Conservation (phyloP, 2,888 invertebrate species). For the Scaptomyza flava region DNA sequence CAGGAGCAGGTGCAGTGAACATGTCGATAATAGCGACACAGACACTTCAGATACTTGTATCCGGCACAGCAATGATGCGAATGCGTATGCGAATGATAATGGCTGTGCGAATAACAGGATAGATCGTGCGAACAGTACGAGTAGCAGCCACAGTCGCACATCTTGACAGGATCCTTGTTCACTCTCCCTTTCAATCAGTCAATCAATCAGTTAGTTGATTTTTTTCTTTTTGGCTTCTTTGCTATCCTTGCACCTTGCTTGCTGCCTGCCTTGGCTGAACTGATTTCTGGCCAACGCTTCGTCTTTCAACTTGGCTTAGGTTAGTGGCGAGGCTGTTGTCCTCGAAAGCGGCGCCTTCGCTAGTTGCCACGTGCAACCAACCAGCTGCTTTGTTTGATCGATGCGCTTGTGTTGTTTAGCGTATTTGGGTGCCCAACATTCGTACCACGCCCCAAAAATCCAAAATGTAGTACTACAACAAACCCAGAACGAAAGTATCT, state of each 20-base stretch:
- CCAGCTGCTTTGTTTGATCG: constrained; percentile 60
- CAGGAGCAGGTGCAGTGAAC: constrained; percentile 74
- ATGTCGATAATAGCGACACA: constrained; percentile 73
- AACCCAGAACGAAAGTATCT: constrained; percentile 1
- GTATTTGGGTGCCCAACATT: constrained; percentile 73
- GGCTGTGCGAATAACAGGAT: constrained; percentile 72
- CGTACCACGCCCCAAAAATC: constrained; percentile 71
- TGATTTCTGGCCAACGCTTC: constrained; percentile 76
- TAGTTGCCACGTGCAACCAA: constrained; percentile 41
- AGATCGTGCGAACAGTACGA: constrained; percentile 70
- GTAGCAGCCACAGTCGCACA: constrained; percentile 75
- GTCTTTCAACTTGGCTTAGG: constrained; percentile 75
- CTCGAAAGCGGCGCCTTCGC: constrained; percentile 32
- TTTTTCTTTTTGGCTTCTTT: not conserved
- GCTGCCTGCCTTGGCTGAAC: constrained; percentile 64
- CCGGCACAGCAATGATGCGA: constrained; percentile 76
- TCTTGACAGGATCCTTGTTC: constrained; percentile 39
- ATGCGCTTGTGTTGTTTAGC: constrained; percentile 63
- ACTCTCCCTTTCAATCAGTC: not conserved
- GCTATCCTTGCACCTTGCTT: constrained; percentile 51
- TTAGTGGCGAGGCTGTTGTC: constrained; percentile 59
- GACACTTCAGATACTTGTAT: constrained; percentile 75
- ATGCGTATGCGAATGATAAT: constrained; percentile 64
- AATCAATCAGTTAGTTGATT: not conserved
- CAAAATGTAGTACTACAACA: not conserved